Base-by-base conservation (phyloP, 2,113 vertebrate genomes). In the Cryptotis parvus region DNA sequence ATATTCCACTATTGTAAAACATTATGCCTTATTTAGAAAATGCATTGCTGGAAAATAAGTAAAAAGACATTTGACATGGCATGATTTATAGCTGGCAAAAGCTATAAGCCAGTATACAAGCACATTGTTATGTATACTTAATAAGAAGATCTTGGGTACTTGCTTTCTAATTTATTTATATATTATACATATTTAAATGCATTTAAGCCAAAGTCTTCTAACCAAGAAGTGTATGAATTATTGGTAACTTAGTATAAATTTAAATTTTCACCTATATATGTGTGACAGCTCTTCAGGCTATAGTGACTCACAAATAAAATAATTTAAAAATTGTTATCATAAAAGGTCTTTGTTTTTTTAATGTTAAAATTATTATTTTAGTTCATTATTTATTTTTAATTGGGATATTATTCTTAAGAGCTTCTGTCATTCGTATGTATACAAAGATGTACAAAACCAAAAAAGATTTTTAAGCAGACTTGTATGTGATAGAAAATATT, bases 11-110 rank as follows among this genome's bases (percentile, higher is more conserved):
- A 75, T 55, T 93, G 72, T 93, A 92, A 95, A n/a, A 91, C 49
- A 93, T 87, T 93, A 91, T 82, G n/a, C 43, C 74, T 92, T 95
- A 81, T 87, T 85, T 95, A 93, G 45, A 35, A 92, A 89, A 85
- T 91, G 45, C 41, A 93, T 63, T 96, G 41, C 95, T 96, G 52
- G 94, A 49, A 79, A 69, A n/a, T 61, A 91, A 90, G 81, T 95
- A 92, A 95, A 37, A 49, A 12, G 86, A 15, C 39, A 31, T 33
- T 85, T 90, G 83, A 93, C 35, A 95, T 90, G 61, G 10, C 96
- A 68, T 92, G 74, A 96, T 95, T 92, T 81, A 88, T 73, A 89
- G 20, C 3, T 94, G 94, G 70, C 76, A 58, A 91, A 27, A 37
- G 74, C 37, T 93, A 33, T 91, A 93, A 94, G 89, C 94, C 93